Percentiles rank a stretch among this genome's conserved stretches.
Evolutionary conservation across 2,797 vertebrate species (phyloP).

Genomic region (Crax fasciolata): DNA sequence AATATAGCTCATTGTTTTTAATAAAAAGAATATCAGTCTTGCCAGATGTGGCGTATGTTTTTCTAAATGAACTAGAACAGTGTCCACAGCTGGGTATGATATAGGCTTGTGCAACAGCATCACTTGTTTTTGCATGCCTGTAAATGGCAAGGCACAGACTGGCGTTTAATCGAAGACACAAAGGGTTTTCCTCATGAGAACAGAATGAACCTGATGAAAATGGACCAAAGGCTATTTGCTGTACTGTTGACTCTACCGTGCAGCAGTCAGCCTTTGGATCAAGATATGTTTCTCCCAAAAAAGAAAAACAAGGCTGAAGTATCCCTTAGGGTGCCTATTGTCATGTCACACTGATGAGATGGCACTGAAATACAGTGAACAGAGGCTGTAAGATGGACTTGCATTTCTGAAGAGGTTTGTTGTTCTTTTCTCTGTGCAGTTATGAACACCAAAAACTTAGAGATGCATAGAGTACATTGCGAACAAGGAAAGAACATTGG

Average conservation of each 20-base stretch:
- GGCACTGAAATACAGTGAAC: background rate
- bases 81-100: background rate
- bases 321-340: background rate
- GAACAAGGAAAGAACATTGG: background rate
- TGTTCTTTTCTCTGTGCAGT: background rate
- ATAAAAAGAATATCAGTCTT: slow-evolving; percentile 37
- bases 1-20: slow-evolving; percentile 44
- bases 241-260: background rate
- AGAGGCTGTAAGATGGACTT: background rate
- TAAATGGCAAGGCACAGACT: slow-evolving; percentile 19
- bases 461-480: too few species aligned
- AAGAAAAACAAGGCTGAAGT: background rate
- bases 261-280: background rate
- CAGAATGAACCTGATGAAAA: background rate
- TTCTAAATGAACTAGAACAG: slow-evolving; percentile 17
- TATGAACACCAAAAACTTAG: background rate
- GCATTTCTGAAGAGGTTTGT: background rate
- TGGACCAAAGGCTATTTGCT: background rate
- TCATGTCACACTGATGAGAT: background rate
- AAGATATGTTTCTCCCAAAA: background rate
- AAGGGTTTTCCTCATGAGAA: background rate
- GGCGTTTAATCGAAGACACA: background rate
- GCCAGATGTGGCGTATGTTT: slow-evolving; percentile 40
- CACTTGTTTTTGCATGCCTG: slow-evolving; percentile 37
- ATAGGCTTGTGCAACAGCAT: slow-evolving; percentile 33